Base-by-base conservation (phyloP, 92 coral and sea anemone species). In the Metridium senile region DNA sequence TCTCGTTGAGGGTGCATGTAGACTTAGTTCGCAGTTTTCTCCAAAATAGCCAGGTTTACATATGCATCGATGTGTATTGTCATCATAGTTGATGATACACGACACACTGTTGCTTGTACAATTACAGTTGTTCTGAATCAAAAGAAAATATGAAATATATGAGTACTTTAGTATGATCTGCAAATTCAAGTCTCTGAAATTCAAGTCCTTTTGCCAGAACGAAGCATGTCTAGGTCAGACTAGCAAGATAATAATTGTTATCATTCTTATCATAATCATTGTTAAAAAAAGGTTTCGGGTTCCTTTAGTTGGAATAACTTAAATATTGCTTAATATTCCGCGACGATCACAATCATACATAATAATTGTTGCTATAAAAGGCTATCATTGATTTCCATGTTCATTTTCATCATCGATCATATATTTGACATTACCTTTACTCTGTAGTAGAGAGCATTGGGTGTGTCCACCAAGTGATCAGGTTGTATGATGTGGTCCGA, bases 401-500 rank as follows among this genome's bases (percentile, higher is more conserved):
- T 13, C 49, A 39, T 39, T 13, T 4, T 39, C 13, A 54, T 22
- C 8, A 22, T 1, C 30, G 2, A 66, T 35, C 30, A 31, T 20
- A 1, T 28, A 1, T 1, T 26, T 1, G 3, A 3, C 23, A 30
- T 51, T 51, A 71, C 76, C 54, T 56, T 25, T 6, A 62, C 76
- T 26, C 76, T 71, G 22, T 62, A 23, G 76, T 51, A 71, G 65
- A 71, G 21, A 31, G 31, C 62, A 26, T n/a, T 52, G 16, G 65
- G 64, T 30, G 26, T 71, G 23, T 53, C 45, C 26, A 53, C 65
- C 23, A 71, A 11, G 54, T 71, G 32, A 0, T 56, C 63, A 51
- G 76, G 64, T 35, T 71, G 76, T 62, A 71, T 71, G 17, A 71
- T 31, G 33, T 71, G 76, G 35, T 71, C 76, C 64, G 76, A 71